Evolutionary conservation across 2,888 invertebrate genomes (phyloP).

Genomic region (Minunthozetes semirufus): DNA sequence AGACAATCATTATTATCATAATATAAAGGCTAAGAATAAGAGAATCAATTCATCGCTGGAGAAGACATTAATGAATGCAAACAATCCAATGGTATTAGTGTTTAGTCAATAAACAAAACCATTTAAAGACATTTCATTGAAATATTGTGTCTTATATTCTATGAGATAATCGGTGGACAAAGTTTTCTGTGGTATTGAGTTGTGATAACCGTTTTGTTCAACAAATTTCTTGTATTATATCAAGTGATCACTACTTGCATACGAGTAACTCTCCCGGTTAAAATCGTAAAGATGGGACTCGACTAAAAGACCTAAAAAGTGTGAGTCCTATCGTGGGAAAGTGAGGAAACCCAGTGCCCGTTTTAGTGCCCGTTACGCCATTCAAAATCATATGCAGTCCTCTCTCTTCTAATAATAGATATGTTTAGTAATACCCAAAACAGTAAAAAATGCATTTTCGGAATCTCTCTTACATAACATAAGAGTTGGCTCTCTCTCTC

Average conservation of each 20-base stretch:
- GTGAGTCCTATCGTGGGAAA: conserved; percentile 12
- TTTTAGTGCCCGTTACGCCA: conserved; percentile 18
- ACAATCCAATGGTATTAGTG: too few relatives aligned
- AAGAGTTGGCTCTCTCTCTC: background rate
- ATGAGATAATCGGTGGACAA: too few relatives aligned
- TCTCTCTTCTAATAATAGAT: background rate
- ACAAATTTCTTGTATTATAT: background rate
- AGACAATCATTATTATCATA: too few relatives aligned
- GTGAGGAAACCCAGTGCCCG: conserved; percentile 3
- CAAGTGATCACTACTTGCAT: background rate
- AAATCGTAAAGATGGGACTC: background rate
- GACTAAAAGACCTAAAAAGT: background rate
- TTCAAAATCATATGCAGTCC: background rate
- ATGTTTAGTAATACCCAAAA: background rate
- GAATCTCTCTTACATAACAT: conserved; percentile 4
- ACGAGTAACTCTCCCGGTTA: background rate
- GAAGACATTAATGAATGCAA: too few relatives aligned
- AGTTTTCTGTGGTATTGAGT: too few relatives aligned
- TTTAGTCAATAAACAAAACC: too few relatives aligned
- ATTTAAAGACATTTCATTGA: too few relatives aligned
- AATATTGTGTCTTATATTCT: too few relatives aligned
- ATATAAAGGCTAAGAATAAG: too few relatives aligned
- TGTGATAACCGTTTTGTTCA: too few relatives aligned
- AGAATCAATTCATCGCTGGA: too few relatives aligned
- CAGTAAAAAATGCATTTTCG: conserved; percentile 1